A percentile compares a stretch with the other conserved stretches of the same genome.
Conservation (phyloP, 2,797 vertebrate genomes). For the Anomalospiza imberbis region DNA sequence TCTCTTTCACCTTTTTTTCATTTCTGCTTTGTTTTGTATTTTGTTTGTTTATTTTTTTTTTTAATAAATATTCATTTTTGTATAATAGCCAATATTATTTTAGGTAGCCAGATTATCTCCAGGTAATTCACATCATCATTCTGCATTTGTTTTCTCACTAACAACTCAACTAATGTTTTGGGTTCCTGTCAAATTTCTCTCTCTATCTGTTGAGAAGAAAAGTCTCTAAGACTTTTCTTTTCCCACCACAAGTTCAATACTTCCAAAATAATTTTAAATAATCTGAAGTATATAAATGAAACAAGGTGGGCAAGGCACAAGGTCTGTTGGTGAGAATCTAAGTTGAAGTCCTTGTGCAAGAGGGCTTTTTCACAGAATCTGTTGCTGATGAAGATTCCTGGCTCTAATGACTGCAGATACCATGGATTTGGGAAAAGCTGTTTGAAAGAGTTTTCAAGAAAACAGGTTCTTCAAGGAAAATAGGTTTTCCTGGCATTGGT, state of each 20-base stretch:
- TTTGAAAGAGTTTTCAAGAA: background rate
- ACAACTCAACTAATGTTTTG: background rate
- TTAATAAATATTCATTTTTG: background rate
- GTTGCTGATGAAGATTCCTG: background rate
- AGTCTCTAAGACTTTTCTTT: background rate
- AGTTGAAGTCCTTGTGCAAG: background rate
- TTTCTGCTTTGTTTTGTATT: background rate
- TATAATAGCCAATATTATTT: background rate
- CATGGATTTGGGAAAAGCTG: background rate
- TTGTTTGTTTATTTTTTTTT: too few relatives aligned
- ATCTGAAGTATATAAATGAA: background rate
- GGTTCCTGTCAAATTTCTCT: background rate
- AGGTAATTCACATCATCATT: background rate
- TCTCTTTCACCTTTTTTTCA: rapidly evolving
- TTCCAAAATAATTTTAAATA: background rate
- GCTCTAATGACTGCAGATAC: background rate
- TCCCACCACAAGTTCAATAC: background rate
- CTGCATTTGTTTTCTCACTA: background rate
- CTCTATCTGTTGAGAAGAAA: background rate
- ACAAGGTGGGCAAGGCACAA: background rate
- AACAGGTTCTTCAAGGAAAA: background rate
- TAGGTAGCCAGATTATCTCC: background rate
- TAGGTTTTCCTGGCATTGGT: background rate
- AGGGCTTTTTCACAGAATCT: background rate
- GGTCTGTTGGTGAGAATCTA: background rate